Evolutionary conservation across 2,888 invertebrate genomes (phyloP), one percentile per base, ranked within the genome.

Genomic region (Rotaria magnacalcarata): DNA sequence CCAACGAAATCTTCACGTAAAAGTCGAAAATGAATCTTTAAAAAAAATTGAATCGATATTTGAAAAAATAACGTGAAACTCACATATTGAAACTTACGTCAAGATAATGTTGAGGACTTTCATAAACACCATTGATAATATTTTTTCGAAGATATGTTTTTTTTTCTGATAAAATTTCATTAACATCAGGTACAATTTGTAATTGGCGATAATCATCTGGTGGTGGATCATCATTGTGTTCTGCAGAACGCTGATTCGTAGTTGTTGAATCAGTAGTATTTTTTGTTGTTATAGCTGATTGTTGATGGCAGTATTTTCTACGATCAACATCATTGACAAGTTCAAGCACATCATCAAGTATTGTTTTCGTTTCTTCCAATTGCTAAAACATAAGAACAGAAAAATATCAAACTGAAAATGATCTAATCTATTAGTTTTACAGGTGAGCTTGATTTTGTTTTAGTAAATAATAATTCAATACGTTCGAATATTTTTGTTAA

Each of bases 1-100:
- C 93, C 92, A 58, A 95, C 92, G 89, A 94, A 95, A 90, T 96
- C 96, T 91, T 96, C 95, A 52, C 95, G 91, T 84, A 96, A 89
- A 54, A 95, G 92, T 50, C 94, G 93, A 89, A 95, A 95, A 89
- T 95, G 95, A 6, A 89, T 67, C 67, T 67, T 3, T 6, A 54
- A 54, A 21, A 54, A 21, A 21, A 19, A 54, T 21, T 8, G 21
- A 21, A 21, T 21, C 19, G 19, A 67, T 34, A 34, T 34, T 34
- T 34, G 0, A 67, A 14, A 16, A 2, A 60, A n/a, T 94, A 34
- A 34, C 10, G n/a, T 19, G 0, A 41, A 34, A 41, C 19, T 67
- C 34, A 80, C 92, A 88, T 94, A 27, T 60, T 19, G 0, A 41
- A 34, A 41, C 19, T 67, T 67, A 80, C 92, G 88, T 94, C 94